phyloP scores from a whole-genome alignment of 1,140 invertebrate species.

The Cydia pomonella region DNA sequence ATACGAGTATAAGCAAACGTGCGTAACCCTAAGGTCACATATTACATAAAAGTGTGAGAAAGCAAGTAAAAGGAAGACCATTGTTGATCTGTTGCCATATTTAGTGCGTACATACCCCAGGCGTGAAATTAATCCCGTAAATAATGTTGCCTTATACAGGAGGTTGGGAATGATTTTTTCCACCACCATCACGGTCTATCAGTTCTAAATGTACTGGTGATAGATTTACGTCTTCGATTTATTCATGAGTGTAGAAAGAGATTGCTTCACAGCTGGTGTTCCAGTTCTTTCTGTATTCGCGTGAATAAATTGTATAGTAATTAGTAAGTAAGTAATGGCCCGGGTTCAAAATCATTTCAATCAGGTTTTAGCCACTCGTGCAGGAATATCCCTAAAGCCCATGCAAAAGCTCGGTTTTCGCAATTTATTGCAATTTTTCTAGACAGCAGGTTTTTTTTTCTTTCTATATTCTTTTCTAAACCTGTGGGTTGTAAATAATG shows the following conservation, averaged over 20 bases:
- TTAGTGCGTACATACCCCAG: slow-evolving; percentile 20
- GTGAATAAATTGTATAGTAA: not conserved
- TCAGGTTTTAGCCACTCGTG: not conserved
- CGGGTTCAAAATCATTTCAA: not conserved
- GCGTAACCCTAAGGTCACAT: not conserved
- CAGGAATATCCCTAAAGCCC: too few relatives aligned
- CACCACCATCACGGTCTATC: not conserved
- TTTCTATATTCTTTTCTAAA: too few relatives aligned
- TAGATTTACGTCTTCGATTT: not conserved
- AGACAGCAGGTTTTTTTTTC: too few relatives aligned
- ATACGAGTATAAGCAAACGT: not conserved
- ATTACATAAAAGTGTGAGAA: slow-evolving; percentile 1
- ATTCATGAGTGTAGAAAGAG: not conserved
- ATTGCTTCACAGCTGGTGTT: not conserved
- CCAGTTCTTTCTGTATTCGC: not conserved
- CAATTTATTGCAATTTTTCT: too few relatives aligned
- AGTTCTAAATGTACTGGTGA: not conserved
- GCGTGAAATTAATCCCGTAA: slow-evolving; percentile 17
- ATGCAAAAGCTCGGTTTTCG: too few relatives aligned
- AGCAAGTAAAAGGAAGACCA: not conserved
- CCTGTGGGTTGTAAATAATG: too few relatives aligned
- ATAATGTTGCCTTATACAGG: slow-evolving; percentile 13
- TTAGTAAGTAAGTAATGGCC: not conserved
- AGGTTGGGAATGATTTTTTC: slow-evolving; percentile 20
- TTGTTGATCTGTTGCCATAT: slow-evolving; percentile 15